Conservation (phyloP, 2,797 vertebrate species). For the Falco naumanni region DNA sequence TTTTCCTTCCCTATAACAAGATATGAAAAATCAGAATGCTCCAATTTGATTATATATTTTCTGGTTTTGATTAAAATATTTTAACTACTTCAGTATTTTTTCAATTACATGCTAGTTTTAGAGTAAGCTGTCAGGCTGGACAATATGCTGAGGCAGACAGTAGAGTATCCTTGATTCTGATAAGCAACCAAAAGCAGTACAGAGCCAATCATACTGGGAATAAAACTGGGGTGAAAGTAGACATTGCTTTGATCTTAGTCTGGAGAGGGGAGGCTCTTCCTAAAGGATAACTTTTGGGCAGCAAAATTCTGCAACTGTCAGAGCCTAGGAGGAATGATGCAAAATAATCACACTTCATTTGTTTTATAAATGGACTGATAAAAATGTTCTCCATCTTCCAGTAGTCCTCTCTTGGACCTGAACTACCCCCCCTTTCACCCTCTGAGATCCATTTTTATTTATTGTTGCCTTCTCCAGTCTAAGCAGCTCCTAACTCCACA, state of each 20-base stretch:
- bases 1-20: neutral
- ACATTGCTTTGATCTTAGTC: neutral
- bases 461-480: neutral
- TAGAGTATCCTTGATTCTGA: neutral
- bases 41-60: neutral
- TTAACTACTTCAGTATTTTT: neutral
- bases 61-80: neutral
- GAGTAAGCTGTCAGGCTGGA: neutral
- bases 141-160: neutral
- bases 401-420: neutral
- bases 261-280: neutral
- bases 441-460: neutral
- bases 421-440: neutral
- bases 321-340: neutral
- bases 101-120: neutral
- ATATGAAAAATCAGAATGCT: neutral
- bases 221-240: neutral
- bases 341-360: neutral
- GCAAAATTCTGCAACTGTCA: neutral
- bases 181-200: neutral
- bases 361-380: neutral
- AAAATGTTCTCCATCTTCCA: rapidly evolving
- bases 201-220: neutral
- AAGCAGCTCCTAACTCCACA: neutral
- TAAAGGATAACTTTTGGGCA: neutral